A percentile compares a stretch with the other conserved stretches of the same genome.
These are phyloP conservation scores for Falco naumanni DNA, from an alignment of 2,797 vertebrate species.

Conservation along the genomic window DNA sequence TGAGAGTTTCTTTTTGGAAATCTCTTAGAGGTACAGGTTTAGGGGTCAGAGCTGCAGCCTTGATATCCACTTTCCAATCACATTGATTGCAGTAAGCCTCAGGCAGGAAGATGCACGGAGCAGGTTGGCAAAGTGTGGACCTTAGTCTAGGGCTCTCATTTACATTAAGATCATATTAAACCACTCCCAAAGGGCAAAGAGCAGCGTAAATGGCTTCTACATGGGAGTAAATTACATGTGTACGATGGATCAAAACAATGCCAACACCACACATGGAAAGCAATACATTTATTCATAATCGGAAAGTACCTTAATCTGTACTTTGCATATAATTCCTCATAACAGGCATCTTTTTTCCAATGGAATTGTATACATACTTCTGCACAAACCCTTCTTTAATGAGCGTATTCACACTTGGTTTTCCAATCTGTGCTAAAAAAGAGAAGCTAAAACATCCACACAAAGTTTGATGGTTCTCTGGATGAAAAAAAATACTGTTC, in stretches of 20 bases:
- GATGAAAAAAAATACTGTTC: neutral
- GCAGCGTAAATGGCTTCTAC: neutral
- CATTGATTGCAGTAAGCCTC: neutral
- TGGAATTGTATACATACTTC: neutral
- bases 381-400: neutral
- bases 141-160: conserved; percentile 1
- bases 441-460: neutral
- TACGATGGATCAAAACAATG: conserved; percentile 35
- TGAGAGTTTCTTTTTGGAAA: neutral
- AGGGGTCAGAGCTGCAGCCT: neutral
- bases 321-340: neutral
- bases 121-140: neutral
- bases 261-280: neutral
- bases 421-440: neutral
- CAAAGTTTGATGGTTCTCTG: neutral
- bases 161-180: conserved; percentile 27
- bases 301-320: neutral
- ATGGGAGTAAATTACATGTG: conserved; percentile 16
- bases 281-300: neutral
- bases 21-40: neutral
- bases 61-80: neutral
- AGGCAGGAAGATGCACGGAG: neutral
- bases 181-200: conserved; percentile 25
- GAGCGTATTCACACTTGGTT: neutral
- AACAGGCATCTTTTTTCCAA: neutral